Conservation (phyloP, 2,797 vertebrate species). For the Tenualosa thibaudeaui region DNA sequence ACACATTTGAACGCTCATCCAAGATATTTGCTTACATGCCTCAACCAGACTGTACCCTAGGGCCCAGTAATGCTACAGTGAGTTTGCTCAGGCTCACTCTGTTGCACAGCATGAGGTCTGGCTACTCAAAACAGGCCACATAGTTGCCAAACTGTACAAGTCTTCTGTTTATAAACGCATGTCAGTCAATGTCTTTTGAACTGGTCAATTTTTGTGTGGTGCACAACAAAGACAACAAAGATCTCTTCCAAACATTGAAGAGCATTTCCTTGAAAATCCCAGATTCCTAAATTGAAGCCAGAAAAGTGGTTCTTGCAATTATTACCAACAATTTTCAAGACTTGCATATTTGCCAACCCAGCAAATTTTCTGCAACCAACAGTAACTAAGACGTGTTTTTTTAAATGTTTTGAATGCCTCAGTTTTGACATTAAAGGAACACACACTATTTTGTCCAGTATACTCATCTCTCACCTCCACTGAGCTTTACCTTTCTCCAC, state of each 20-base stretch:
- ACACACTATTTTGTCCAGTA: too few species aligned
- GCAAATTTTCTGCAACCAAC: constrained; percentile 38
- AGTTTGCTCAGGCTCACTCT: neutral
- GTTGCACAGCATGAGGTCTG: neutral
- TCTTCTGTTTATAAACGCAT: neutral
- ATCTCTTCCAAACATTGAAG: constrained; percentile 42
- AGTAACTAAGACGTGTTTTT: neutral
- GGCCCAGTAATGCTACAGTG: neutral
- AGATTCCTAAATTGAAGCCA: constrained; percentile 53
- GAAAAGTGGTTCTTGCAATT: constrained; percentile 51
- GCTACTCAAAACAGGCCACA: constrained; percentile 1
- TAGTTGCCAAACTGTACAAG: neutral
- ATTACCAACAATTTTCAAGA: constrained; percentile 57
- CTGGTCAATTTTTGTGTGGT: neutral
- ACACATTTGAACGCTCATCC: neutral
- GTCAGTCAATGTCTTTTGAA: neutral
- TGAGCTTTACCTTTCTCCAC: too few species aligned
- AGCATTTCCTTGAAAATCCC: constrained; percentile 57
- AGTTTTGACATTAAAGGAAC: neutral
- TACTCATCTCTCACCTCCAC: too few species aligned
- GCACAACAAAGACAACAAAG: constrained; percentile 36
- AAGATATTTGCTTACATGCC: neutral
- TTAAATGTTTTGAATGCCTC: neutral
- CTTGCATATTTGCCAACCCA: constrained; percentile 54
- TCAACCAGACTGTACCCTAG: neutral